Evolutionary conservation across 1,140 invertebrate species (phyloP).

Genomic region (Brachionus rotundiformis): DNA sequence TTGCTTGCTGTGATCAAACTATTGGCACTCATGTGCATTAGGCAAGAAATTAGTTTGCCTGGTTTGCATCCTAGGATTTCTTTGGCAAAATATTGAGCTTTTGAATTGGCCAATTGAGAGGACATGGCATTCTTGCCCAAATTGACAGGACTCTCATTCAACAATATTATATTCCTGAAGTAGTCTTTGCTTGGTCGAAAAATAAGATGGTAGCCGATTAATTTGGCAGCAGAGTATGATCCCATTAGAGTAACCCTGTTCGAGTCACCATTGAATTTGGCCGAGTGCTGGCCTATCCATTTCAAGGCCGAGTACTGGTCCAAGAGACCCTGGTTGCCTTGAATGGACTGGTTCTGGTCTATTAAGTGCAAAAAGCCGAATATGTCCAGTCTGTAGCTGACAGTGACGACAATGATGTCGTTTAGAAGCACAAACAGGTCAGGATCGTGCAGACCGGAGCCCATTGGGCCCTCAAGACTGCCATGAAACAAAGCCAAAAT

Average conservation of each 20-base stretch:
- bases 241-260: constrained; percentile 90
- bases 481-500: constrained; percentile 93
- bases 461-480: constrained; percentile 81
- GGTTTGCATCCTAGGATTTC: background rate
- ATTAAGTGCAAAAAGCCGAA: constrained; percentile 68
- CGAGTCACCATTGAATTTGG: constrained; percentile 84
- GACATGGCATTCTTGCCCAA: constrained; percentile 23
- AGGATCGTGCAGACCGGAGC: constrained; percentile 91
- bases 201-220: constrained; percentile 64
- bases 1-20: constrained; percentile 7
- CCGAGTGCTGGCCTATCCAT: constrained; percentile 84
- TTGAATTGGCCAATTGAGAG: constrained; percentile 17
- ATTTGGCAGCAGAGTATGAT: constrained; percentile 89
- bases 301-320: constrained; percentile 78
- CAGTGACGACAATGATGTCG: constrained; percentile 87
- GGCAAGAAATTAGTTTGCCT: background rate
- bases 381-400: constrained; percentile 94
- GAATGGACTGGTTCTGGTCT: constrained; percentile 72
- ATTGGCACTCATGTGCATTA: background rate
- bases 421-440: constrained; percentile 86
- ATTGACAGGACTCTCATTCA: constrained; percentile 25
- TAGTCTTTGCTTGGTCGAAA: background rate
- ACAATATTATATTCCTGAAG: constrained; percentile 28
- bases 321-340: constrained; percentile 90
- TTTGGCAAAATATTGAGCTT: background rate